Evolutionary conservation across 2,797 vertebrate genomes (phyloP).

Genomic region (Hoplostethus mediterraneus): DNA sequence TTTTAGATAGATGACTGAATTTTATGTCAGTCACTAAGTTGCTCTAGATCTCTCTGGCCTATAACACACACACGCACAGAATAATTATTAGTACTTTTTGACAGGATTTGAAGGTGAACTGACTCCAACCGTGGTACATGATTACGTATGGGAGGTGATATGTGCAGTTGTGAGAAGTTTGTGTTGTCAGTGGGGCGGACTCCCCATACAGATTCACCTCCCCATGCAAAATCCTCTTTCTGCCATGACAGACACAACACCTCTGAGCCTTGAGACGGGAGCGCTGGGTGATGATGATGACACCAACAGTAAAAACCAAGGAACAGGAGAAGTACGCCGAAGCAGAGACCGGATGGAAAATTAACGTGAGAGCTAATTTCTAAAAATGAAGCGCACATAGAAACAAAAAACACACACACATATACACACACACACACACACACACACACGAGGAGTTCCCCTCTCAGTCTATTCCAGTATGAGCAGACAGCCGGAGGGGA

Average conservation of each 20-base stretch:
- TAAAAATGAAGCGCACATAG: conserved; percentile 8
- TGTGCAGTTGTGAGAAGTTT: background rate
- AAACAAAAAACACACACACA: background rate
- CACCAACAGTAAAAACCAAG: background rate
- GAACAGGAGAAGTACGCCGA: background rate
- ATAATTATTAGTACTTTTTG: background rate
- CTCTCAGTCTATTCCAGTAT: conserved; percentile 12
- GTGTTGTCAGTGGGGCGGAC: background rate
- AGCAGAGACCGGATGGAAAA: background rate
- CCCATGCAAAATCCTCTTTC: conserved; percentile 23
- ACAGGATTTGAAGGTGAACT: background rate
- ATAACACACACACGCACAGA: too few species aligned
- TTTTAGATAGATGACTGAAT: background rate
- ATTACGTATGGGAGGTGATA: background rate
- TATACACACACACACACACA: conserved; percentile 14
- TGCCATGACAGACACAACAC: conserved; percentile 28
- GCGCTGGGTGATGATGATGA: background rate
- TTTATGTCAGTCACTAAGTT: too few species aligned
- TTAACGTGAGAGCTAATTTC: background rate
- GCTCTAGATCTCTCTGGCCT: too few species aligned
- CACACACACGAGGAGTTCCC: conserved; percentile 6
- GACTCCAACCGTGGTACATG: background rate
- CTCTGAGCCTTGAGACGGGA: background rate
- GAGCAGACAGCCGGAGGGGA: conserved; percentile 12
- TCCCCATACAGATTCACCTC: background rate